Evolutionary conservation across 2,113 vertebrate species (phyloP), one percentile per base, ranked within the genome.

Genomic region (Drymodes brunneopygia): DNA sequence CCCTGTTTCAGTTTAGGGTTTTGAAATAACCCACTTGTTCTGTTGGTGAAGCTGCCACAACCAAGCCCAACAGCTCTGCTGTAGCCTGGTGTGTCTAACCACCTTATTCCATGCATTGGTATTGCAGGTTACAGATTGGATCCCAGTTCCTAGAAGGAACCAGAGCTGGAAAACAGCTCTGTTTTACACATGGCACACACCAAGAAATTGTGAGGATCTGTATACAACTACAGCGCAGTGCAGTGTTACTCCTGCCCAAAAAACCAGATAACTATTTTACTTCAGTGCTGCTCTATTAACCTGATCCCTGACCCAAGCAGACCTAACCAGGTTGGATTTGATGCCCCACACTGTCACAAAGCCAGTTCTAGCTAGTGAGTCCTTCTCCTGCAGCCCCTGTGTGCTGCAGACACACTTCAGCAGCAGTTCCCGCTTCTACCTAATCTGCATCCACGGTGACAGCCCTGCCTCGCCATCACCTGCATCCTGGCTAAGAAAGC

Each of bases 381-480:
- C 47, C 69, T 48, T 35, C 47, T 74, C 12, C 47, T 62, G 16
- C 1, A 3, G 14, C 67, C 11, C 29, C 23, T 48, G 25, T 3
- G 10, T 31, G 28, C 12, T 62, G n/a, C 38, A 88, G 71, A 9
- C 23, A 38, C 38, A 21, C 10, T 40, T 22, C 36, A 51, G 40
- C 48, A 71, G 17, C 0, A 2, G 28, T 65, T 65, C 15, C 14
- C 2, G 1, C 23, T 56, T 29, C 12, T 16, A 22, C 3, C 14
- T 22, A 4, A 35, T 87, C 61, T 38, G 29, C 31, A 47, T 36
- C 10, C 66, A 25, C 1, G 1, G 8, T 11, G n/a, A 28, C 10
- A 35, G 15, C 54, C 19, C 81, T 74, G 25, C 40, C 31, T 31
- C 65, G 64, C 40, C 6, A 3, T 6, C 48, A 35, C 11, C 23